Percentiles rank a stretch among this genome's conserved stretches.
phyloP scores from a whole-genome alignment of 2,113 vertebrate genomes.

The Leptocoma aspasia region DNA sequence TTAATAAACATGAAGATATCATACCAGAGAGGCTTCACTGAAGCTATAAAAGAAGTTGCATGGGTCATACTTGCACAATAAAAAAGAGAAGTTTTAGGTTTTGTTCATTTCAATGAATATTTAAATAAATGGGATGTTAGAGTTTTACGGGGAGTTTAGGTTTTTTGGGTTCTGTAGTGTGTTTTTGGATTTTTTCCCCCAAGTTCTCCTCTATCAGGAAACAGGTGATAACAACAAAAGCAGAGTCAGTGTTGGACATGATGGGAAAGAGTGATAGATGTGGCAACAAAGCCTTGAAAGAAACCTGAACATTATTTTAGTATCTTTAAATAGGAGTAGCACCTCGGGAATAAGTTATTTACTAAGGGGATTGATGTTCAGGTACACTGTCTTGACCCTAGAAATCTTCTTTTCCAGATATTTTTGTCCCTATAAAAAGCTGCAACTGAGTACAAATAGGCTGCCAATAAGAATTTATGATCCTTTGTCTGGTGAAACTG shows the following conservation, averaged over 20 bases:
- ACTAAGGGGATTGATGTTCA: neutral
- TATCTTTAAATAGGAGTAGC: neutral
- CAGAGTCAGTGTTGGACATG: neutral
- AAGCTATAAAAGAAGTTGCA: neutral
- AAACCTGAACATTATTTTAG: neutral
- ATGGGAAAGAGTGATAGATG: neutral
- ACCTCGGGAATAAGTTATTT: neutral
- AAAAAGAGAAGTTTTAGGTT: neutral
- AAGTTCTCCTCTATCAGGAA: neutral
- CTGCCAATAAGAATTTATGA: neutral
- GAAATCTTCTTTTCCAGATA: neutral
- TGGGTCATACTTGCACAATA: neutral
- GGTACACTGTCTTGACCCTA: neutral
- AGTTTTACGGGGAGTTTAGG: neutral
- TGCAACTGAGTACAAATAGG: neutral
- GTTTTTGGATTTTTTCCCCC: accelerated
- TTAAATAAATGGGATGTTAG: neutral
- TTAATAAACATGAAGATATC: neutral
- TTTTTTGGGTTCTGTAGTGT: neutral
- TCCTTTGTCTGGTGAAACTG: neutral
- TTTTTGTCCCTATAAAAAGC: neutral
- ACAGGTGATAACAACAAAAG: neutral
- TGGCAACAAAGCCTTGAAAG: neutral
- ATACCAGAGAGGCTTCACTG: neutral
- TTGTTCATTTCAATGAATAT: neutral